A percentile compares a stretch with the other conserved stretches of the same genome.
Evolutionary conservation across 2,797 vertebrate species (phyloP).

Genomic region (Propithecus deckenii): DNA sequence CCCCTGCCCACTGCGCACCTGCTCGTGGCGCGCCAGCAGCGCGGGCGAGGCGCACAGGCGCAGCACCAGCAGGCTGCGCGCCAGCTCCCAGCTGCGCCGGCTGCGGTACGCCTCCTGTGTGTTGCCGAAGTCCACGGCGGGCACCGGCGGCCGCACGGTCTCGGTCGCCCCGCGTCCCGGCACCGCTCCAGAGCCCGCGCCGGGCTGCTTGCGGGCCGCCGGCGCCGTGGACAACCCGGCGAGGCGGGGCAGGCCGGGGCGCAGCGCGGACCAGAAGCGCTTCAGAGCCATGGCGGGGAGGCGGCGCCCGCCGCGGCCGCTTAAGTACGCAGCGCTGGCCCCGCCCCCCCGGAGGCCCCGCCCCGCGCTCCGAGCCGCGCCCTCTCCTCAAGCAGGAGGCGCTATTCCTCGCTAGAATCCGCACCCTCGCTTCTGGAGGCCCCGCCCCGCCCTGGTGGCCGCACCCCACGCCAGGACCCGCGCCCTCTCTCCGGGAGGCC

Average conservation of each 20-base stretch:
- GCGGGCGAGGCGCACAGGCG: constrained; percentile 90
- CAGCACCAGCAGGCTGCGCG: constrained; percentile 91
- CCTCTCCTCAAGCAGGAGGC: neutral
- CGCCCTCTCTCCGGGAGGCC: neutral
- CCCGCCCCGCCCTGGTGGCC: neutral
- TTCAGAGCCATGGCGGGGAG: constrained; percentile 1
- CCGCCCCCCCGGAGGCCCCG: rapidly evolving
- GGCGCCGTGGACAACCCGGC: constrained; percentile 39
- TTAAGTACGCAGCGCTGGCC: neutral
- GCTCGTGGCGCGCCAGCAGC: constrained; percentile 87
- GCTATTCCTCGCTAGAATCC: no score
- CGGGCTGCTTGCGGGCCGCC: neutral
- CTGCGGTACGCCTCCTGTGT: constrained; percentile 92
- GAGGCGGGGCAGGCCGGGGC: neutral
- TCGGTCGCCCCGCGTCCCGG: constrained; percentile 65
- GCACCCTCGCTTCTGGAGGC: neutral
- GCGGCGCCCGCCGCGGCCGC: rapidly evolving
- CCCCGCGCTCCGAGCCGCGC: neutral
- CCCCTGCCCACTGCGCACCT: constrained; percentile 80
- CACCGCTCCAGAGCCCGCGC: constrained; percentile 28
- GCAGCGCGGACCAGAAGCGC: rapidly evolving
- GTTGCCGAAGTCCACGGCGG: constrained; percentile 90
- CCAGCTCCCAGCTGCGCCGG: constrained; percentile 90
- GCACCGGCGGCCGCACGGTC: constrained; percentile 10
- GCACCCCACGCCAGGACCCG: no score